Conservation (phyloP, 2,888 invertebrate genomes). For the Agrotis clavis region DNA sequence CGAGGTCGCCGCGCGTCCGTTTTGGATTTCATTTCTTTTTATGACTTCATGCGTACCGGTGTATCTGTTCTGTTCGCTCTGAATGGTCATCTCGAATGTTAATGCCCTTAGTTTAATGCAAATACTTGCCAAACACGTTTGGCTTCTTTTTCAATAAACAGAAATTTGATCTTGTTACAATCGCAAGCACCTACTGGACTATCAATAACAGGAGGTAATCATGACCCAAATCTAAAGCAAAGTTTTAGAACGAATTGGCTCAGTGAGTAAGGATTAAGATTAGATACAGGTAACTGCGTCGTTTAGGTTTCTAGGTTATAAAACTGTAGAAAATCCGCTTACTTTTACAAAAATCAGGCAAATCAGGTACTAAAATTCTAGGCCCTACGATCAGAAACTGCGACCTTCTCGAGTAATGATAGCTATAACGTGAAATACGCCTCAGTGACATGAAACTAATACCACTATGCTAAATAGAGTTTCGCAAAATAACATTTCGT, state of each 20-base stretch:
- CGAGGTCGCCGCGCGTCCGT: conserved; percentile 87
- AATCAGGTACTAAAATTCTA: conserved; percentile 33
- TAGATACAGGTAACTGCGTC: conserved; percentile 21
- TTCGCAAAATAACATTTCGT: conserved; percentile 60
- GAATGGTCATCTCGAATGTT: conserved; percentile 63
- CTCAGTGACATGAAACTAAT: conserved; percentile 45
- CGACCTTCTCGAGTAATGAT: conserved; percentile 39
- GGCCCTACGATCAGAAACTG: conserved; percentile 30
- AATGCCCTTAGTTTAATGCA: conserved; percentile 61
- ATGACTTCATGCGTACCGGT: conserved; percentile 70
- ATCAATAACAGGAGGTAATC: conserved; percentile 59
- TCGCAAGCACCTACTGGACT: conserved; percentile 42
- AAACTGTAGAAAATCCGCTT: conserved; percentile 19
- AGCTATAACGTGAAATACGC: conserved; percentile 50
- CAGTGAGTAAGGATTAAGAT: conserved; percentile 28
- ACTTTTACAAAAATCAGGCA: conserved; percentile 1
- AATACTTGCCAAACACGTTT: conserved; percentile 66
- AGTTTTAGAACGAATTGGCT: conserved; percentile 50
- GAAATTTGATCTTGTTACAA: conserved; percentile 50
- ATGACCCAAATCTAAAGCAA: conserved; percentile 64
- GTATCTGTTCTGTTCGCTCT: conserved; percentile 64
- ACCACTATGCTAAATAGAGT: conserved; percentile 50
- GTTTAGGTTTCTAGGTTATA: conserved; percentile 23
- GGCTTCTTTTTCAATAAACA: conserved; percentile 54
- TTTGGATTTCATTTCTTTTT: conserved; percentile 82